Conservation (phyloP, 1,140 invertebrate species). For the Temnothorax longispinosus region DNA sequence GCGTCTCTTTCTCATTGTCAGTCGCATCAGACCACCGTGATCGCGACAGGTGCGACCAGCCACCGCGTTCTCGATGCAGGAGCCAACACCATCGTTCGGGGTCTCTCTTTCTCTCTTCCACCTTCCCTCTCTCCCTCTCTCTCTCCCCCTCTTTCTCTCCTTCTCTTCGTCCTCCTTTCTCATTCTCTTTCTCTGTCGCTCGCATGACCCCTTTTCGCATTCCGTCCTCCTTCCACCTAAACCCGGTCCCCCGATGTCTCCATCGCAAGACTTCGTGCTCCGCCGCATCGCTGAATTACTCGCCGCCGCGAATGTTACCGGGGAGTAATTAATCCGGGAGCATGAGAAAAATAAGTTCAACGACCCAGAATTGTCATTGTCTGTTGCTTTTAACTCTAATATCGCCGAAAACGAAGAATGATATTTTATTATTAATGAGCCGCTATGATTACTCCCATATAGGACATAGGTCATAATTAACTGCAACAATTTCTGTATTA, state of each 20-base stretch:
- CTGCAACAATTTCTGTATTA: neutral
- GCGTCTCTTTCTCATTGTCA: slow-evolving; percentile 76
- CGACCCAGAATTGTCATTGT: slow-evolving; percentile 34
- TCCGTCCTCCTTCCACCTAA: slow-evolving; percentile 54
- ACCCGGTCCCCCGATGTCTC: slow-evolving; percentile 70
- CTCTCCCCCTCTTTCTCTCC: slow-evolving; percentile 23
- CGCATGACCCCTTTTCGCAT: slow-evolving; percentile 11
- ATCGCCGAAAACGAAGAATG: neutral
- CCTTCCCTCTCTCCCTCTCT: slow-evolving; percentile 41
- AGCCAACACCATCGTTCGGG: slow-evolving; percentile 77
- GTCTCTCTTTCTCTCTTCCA: slow-evolving; percentile 60
- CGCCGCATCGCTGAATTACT: slow-evolving; percentile 54
- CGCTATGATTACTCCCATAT: too few relatives aligned
- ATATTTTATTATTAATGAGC: neutral
- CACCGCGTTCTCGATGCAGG: slow-evolving; percentile 82
- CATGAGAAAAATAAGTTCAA: slow-evolving; percentile 48
- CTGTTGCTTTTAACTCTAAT: neutral
- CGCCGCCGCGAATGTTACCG: slow-evolving; percentile 50
- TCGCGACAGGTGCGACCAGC: slow-evolving; percentile 83
- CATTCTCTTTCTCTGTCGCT: slow-evolving; percentile 26
- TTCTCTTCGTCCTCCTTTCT: slow-evolving; percentile 51
- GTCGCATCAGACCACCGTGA: slow-evolving; percentile 82
- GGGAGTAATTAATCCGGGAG: slow-evolving; percentile 56
- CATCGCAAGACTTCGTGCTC: slow-evolving; percentile 68
- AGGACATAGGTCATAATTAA: too few relatives aligned